Conservation (phyloP, 1,140 invertebrate species). For the Zeugodacus cucurbitae region DNA sequence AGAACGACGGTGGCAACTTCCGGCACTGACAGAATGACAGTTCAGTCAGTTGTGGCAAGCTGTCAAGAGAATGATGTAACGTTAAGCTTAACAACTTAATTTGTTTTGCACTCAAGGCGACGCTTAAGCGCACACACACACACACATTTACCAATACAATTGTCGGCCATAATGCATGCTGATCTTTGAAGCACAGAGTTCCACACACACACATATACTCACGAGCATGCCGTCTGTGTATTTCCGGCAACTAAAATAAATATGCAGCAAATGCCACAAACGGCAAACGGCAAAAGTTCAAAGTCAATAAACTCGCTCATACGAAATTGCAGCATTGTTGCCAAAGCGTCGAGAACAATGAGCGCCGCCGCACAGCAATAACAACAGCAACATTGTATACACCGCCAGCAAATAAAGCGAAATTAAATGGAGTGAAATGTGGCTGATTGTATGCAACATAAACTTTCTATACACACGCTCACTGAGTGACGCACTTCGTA, state of each 20-base stretch:
- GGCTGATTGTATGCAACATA: slow-evolving; percentile 14
- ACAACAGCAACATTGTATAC: neutral
- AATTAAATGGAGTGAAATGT: slow-evolving; percentile 34
- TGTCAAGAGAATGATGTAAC: slow-evolving; percentile 25
- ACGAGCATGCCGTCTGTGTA: neutral
- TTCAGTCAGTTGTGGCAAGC: slow-evolving; percentile 8
- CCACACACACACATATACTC: neutral
- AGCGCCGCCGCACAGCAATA: neutral
- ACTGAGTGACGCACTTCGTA: neutral
- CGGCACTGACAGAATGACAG: slow-evolving; percentile 27
- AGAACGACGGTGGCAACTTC: neutral
- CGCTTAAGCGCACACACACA: neutral
- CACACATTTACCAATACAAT: neutral
- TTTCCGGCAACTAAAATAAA: neutral
- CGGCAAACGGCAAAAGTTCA: slow-evolving; percentile 29
- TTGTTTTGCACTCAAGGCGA: slow-evolving; percentile 33
- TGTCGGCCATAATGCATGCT: neutral
- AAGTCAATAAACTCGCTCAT: slow-evolving; percentile 17
- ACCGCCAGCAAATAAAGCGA: neutral
- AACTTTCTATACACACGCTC: neutral
- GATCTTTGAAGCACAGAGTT: neutral
- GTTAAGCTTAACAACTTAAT: slow-evolving; percentile 37
- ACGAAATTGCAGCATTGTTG: neutral
- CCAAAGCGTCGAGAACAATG: neutral
- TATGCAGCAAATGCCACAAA: slow-evolving; percentile 24